A percentile compares a stretch with the other conserved stretches of the same genome.
phyloP scores from a whole-genome alignment of 2,797 vertebrate species.

The Rhinophrynus dorsalis region DNA sequence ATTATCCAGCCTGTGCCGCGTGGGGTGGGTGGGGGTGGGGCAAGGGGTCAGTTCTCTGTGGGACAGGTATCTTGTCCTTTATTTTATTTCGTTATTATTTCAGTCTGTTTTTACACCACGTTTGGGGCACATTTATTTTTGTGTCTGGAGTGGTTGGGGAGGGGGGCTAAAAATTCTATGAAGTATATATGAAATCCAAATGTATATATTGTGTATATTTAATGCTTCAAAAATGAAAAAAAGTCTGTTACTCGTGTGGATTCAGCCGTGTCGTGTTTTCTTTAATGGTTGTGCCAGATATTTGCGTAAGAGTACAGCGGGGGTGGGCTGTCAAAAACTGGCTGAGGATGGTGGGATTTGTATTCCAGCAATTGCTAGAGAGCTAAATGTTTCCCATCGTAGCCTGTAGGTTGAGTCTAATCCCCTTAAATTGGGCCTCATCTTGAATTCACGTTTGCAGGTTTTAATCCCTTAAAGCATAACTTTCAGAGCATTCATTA shows the following conservation, averaged over 20 bases:
- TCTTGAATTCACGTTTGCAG: too few relatives aligned
- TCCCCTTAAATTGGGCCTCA: too few relatives aligned
- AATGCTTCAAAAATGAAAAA: slow-evolving; percentile 70
- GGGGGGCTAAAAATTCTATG: slow-evolving; percentile 13
- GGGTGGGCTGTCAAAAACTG: too few relatives aligned
- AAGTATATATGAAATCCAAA: slow-evolving; percentile 44
- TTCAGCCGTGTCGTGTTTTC: slow-evolving; percentile 40
- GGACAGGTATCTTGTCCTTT: slow-evolving; percentile 51
- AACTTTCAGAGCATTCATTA: too few relatives aligned
- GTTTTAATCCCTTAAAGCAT: too few relatives aligned
- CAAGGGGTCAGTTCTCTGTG: slow-evolving; percentile 12
- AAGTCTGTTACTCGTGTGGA: slow-evolving; percentile 59
- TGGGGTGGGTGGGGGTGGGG: slow-evolving; percentile 10
- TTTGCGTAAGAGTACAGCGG: too few relatives aligned
- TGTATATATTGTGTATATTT: slow-evolving; percentile 75
- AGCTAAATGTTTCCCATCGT: too few relatives aligned
- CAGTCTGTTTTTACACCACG: slow-evolving; percentile 20
- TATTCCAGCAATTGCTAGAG: too few relatives aligned
- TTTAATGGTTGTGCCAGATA: too few relatives aligned
- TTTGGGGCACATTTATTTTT: slow-evolving; percentile 39
- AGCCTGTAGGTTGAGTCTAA: too few relatives aligned
- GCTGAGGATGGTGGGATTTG: too few relatives aligned
- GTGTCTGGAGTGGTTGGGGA: slow-evolving; percentile 1
- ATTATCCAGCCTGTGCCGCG: slow-evolving; percentile 48
- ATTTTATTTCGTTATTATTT: slow-evolving; percentile 23